phyloP scores from a whole-genome alignment of 2,113 vertebrate species.

The Bufo gargarizans region DNA sequence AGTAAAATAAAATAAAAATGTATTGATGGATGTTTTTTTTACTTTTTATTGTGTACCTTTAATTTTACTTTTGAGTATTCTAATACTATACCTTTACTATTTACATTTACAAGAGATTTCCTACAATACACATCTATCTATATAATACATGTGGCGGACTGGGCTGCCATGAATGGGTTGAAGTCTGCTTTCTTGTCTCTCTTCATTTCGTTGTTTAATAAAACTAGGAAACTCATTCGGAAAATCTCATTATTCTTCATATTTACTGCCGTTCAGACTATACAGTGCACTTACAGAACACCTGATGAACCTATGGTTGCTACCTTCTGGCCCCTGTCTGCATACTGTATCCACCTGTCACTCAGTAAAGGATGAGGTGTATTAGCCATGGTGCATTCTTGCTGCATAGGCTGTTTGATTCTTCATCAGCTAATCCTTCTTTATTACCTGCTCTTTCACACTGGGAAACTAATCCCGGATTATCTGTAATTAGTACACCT shows the following conservation, averaged over 20 bases:
- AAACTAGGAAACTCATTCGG: not conserved
- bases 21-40: too few species aligned
- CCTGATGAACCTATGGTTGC: not conserved
- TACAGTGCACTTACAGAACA: not conserved
- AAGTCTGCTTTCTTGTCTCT: not conserved
- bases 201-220: conserved; percentile 1
- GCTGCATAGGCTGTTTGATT: conserved; percentile 8
- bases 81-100: not conserved
- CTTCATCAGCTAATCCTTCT: conserved; percentile 36
- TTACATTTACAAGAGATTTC: not conserved
- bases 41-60: too few species aligned
- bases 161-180: not conserved
- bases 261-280: conserved; percentile 19
- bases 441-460: conserved; percentile 31
- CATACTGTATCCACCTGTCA: not conserved
- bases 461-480: conserved; percentile 46
- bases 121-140: not conserved
- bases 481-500: conserved; percentile 37
- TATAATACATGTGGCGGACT: not conserved
- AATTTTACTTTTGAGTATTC: too few species aligned
- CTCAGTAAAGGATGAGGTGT: not conserved
- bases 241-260: conserved; percentile 32
- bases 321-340: not conserved
- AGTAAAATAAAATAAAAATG: too few species aligned
- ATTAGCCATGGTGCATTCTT: not conserved